These are phyloP conservation scores for Coremacera marginata DNA, from an alignment of 2,888 invertebrate species.

Conservation along the genomic window DNA sequence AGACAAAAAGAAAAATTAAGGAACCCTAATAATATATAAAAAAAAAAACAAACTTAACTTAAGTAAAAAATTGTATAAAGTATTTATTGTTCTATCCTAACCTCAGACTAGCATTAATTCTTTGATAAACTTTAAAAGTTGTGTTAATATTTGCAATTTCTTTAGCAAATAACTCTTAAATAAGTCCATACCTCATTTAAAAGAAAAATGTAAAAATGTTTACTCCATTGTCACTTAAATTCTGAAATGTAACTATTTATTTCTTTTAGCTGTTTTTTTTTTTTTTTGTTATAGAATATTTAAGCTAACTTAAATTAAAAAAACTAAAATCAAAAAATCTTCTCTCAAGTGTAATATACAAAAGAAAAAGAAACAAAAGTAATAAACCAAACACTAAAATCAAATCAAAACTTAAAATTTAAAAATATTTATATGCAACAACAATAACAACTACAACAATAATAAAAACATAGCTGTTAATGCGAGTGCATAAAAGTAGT, in stretches of 20 bases:
- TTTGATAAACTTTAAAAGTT: constrained; percentile 17
- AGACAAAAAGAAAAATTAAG: constrained; percentile 4
- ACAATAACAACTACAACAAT: constrained; percentile 7
- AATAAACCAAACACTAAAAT: neutral
- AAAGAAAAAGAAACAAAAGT: neutral
- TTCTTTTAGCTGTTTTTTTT: neutral
- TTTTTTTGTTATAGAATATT: neutral
- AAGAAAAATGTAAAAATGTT: neutral
- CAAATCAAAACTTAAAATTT: neutral
- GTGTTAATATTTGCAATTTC: neutral
- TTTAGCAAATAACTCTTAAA: neutral
- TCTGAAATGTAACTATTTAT: no score
- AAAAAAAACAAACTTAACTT: neutral
- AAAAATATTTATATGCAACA: neutral
- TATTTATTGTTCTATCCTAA: constrained; percentile 21
- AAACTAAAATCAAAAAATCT: neutral
- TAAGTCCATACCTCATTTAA: neutral
- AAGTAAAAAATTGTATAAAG: constrained; percentile 25
- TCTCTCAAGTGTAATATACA: neutral
- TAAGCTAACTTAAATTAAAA: neutral
- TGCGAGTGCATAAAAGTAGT: neutral
- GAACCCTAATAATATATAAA: constrained; percentile 2
- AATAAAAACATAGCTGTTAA: neutral
- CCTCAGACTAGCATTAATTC: neutral
- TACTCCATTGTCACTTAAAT: neutral